Percentiles rank a stretch among this genome's conserved stretches.
phyloP scores from a whole-genome alignment of 2,888 invertebrate genomes.

The Drosophila testacea region DNA sequence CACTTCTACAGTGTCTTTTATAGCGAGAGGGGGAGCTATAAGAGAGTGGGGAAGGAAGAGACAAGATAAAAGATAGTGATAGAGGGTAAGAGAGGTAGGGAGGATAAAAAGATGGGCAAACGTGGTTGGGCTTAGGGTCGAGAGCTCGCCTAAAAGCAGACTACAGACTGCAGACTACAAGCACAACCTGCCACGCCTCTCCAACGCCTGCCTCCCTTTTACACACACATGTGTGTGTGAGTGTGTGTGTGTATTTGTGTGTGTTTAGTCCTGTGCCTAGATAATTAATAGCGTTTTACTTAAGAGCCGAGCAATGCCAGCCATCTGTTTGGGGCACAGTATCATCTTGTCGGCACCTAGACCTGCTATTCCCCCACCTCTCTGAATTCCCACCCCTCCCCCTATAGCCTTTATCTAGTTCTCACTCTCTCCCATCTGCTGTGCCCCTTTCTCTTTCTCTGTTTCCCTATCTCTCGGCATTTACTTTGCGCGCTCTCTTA shows the following conservation, averaged over 20 bases:
- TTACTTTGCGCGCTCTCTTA: conserved; percentile 53
- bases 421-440: background rate
- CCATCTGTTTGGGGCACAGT: conserved; percentile 58
- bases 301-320: conserved; percentile 76
- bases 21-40: conserved; percentile 3
- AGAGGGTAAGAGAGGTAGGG: background rate
- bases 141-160: conserved; percentile 50
- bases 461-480: background rate
- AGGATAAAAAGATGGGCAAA: conserved; percentile 21
- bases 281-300: conserved; percentile 81
- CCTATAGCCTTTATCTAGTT: conserved; percentile 10
- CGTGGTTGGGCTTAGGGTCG: conserved; percentile 47
- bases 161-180: conserved; percentile 15
- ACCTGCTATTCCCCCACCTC: conserved; percentile 9
- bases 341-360: conserved; percentile 55
- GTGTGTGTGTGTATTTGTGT: conserved; percentile 21
- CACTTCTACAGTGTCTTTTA: conserved; percentile 49
- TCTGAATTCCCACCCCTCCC: background rate
- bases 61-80: background rate
- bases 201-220: background rate
- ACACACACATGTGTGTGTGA: conserved; percentile 20
- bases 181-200: conserved; percentile 4
- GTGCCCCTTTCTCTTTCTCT: background rate
- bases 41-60: conserved; percentile 13
- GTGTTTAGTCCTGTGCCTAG: conserved; percentile 51